Percentiles rank a stretch among this genome's conserved stretches.
phyloP scores from a whole-genome alignment of 2,888 invertebrate genomes.

The Eurois occulta region DNA sequence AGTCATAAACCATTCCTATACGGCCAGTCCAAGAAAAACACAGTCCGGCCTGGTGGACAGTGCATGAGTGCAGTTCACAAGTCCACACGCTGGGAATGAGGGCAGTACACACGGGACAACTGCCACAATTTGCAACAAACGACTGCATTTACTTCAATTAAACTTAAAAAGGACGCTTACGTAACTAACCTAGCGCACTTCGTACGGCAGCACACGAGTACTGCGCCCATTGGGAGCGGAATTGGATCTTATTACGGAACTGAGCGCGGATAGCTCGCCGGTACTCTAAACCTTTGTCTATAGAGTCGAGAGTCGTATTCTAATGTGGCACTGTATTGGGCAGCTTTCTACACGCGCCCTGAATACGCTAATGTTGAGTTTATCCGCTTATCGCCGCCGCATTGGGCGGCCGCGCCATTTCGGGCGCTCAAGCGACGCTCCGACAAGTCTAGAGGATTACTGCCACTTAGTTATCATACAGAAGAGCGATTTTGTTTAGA shows the following conservation, averaged over 20 bases:
- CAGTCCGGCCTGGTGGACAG: not conserved
- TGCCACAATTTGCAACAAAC: slow-evolving; percentile 58
- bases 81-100: slow-evolving; percentile 50
- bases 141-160: slow-evolving; percentile 65
- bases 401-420: slow-evolving; percentile 67
- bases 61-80: not conserved
- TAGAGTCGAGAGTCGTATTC: slow-evolving; percentile 63
- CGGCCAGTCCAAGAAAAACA: slow-evolving; percentile 10
- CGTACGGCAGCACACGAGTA: not conserved
- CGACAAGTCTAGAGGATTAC: slow-evolving; percentile 31
- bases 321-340: slow-evolving; percentile 46
- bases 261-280: slow-evolving; percentile 13
- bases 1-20: slow-evolving; percentile 28
- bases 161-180: slow-evolving; percentile 68
- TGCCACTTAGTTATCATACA: slow-evolving; percentile 39
- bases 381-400: slow-evolving; percentile 70
- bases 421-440: slow-evolving; percentile 55
- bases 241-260: slow-evolving; percentile 55
- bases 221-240: slow-evolving; percentile 39
- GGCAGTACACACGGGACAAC: slow-evolving; percentile 38
- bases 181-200: slow-evolving; percentile 49
- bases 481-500: slow-evolving; percentile 1
- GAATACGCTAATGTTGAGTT: slow-evolving; percentile 71
- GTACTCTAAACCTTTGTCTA: slow-evolving; percentile 40
- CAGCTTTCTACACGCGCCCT: slow-evolving; percentile 78